phyloP scores from a whole-genome alignment of 2,113 vertebrate species.

The Triplophysa siluroides region DNA sequence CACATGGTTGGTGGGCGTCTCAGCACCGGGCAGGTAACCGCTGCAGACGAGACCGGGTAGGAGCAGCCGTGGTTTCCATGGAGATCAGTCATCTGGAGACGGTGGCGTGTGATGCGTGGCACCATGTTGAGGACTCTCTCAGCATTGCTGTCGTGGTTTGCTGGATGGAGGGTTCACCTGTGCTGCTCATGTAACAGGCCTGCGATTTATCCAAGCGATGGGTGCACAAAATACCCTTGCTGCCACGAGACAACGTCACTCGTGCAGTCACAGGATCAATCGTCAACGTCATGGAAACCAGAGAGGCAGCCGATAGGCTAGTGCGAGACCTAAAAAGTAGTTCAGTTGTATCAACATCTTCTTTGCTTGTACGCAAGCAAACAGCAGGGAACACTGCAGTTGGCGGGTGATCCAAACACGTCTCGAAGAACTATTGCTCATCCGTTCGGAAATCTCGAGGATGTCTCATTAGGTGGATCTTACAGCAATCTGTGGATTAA shows the following conservation, averaged over 20 bases:
- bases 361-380: constrained; percentile 6
- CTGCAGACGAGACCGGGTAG: constrained; percentile 32
- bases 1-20: not conserved
- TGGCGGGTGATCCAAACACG: not conserved
- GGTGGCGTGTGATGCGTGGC: constrained; percentile 41
- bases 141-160: constrained; percentile 1
- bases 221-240: not conserved
- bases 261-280: constrained; percentile 42
- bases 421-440: constrained; percentile 1
- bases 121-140: constrained; percentile 36
- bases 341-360: constrained; percentile 53
- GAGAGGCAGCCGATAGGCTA: constrained; percentile 44
- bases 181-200: constrained; percentile 1
- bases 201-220: not conserved
- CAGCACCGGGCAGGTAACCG: constrained; percentile 42
- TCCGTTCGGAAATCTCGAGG: not conserved
- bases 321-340: constrained; percentile 45
- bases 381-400: constrained; percentile 9
- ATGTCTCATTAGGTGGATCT: constrained; percentile 29
- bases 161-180: constrained; percentile 7
- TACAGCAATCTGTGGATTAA: not conserved
- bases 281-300: constrained; percentile 56
- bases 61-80: constrained; percentile 62
- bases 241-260: not conserved
- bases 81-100: constrained; percentile 53